phyloP scores from a whole-genome alignment of 1,140 invertebrate species.

The Heliconius congener region DNA sequence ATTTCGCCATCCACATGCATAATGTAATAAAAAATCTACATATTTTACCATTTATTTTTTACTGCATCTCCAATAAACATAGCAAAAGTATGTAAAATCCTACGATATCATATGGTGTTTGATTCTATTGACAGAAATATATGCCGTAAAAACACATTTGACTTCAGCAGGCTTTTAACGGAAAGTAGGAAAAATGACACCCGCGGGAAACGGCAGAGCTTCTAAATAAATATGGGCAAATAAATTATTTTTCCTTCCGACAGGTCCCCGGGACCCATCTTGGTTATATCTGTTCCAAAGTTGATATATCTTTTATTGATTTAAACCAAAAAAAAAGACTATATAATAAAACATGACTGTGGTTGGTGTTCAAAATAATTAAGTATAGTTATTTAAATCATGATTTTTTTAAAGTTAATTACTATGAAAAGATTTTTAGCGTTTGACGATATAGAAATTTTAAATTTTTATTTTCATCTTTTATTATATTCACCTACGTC shows the following conservation, averaged over 20 bases:
- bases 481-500: too few species aligned
- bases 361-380: too few species aligned
- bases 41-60: too few species aligned
- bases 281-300: constrained; percentile 3
- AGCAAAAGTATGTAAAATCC: neutral
- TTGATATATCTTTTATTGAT: constrained; percentile 1
- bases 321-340: neutral
- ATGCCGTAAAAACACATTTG: constrained; percentile 7
- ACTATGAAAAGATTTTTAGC: too few species aligned
- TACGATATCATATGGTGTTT: neutral
- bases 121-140: constrained; percentile 7
- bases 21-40: too few species aligned
- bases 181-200: constrained; percentile 23
- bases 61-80: neutral
- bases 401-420: too few species aligned
- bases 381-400: too few species aligned
- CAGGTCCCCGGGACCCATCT: constrained; percentile 1
- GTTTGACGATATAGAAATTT: too few species aligned
- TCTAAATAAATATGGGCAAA: constrained; percentile 26
- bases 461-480: too few species aligned
- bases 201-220: constrained; percentile 23
- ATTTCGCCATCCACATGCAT: too few species aligned
- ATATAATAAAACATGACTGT: too few species aligned
- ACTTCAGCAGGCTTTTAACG: constrained; percentile 23
- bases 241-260: constrained; percentile 25